Conservation (phyloP, 2,888 invertebrate species). For the Lacanobia wlatinum region DNA sequence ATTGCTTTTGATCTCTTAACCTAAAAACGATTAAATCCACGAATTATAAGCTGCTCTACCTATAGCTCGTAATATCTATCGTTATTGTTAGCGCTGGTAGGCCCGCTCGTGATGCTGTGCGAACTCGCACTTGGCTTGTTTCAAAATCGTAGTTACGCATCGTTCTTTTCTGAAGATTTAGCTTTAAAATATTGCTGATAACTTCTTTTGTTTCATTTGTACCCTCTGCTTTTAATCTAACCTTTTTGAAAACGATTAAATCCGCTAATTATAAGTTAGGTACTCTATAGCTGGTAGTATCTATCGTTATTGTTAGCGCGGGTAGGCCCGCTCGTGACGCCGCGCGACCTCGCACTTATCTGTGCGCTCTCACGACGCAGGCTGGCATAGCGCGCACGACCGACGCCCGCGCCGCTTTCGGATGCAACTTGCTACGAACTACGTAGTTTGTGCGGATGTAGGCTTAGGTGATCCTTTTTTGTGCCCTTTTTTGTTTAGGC, state of each 20-base stretch:
- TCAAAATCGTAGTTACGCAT: no score
- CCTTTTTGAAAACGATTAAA: no score
- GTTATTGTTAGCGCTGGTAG: conserved; percentile 64
- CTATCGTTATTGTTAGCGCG: conserved; percentile 61
- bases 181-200: no score
- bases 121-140: conserved; percentile 83
- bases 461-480: conserved; percentile 32
- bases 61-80: conserved; percentile 37
- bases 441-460: conserved; percentile 65
- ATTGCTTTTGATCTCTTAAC: no score
- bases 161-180: no score
- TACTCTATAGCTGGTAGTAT: conserved; percentile 20
- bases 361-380: conserved; percentile 87
- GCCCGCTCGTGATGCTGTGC: conserved; percentile 83
- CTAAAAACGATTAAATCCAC: conserved; percentile 24
- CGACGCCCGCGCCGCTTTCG: conserved; percentile 66
- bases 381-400: conserved; percentile 80
- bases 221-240: no score
- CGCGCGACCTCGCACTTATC: conserved; percentile 88
- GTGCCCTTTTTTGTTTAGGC: conserved; percentile 14
- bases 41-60: conserved; percentile 47
- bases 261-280: conserved; percentile 45
- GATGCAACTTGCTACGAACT: conserved; percentile 76
- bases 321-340: conserved; percentile 81
- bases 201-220: no score